These are phyloP conservation scores for Heliocidaris erythrogramma DNA, from an alignment of 35 echinoderm and acorn worm species.

Conservation along the genomic window DNA sequence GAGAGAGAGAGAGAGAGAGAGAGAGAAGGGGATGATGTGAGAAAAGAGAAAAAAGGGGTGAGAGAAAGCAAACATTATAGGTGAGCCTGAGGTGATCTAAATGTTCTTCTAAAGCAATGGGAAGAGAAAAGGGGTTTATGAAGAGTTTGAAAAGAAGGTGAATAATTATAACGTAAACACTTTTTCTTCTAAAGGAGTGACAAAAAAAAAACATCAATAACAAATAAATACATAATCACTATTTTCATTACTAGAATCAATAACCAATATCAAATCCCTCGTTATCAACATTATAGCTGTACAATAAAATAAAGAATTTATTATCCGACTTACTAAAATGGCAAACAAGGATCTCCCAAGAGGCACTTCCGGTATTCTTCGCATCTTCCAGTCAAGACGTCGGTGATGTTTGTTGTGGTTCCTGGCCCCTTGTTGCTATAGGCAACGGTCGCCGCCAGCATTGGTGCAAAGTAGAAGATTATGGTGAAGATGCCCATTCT, in stretches of 20 bases:
- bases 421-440: conserved; percentile 29
- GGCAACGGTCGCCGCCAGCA: background rate
- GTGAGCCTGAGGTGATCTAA: too few relatives aligned
- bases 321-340: background rate
- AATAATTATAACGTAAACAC: too few relatives aligned
- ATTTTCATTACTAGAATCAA: too few relatives aligned
- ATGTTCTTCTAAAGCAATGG: too few relatives aligned
- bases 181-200: too few relatives aligned
- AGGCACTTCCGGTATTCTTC: conserved; percentile 29
- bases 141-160: too few relatives aligned
- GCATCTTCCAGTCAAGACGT: conserved; percentile 16
- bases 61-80: background rate
- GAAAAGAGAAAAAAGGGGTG: background rate
- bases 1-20: background rate
- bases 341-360: background rate
- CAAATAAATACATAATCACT: too few relatives aligned
- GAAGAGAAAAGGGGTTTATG: too few relatives aligned
- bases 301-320: background rate
- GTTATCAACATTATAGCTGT: too few relatives aligned
- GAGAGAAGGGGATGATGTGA: background rate
- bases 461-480: background rate
- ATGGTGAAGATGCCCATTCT: background rate
- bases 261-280: too few relatives aligned
- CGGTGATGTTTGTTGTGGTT: background rate
- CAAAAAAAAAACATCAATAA: too few relatives aligned